These are phyloP conservation scores for Megastigmus dorsalis DNA, from an alignment of 2,888 invertebrate genomes.

Conservation along the genomic window DNA sequence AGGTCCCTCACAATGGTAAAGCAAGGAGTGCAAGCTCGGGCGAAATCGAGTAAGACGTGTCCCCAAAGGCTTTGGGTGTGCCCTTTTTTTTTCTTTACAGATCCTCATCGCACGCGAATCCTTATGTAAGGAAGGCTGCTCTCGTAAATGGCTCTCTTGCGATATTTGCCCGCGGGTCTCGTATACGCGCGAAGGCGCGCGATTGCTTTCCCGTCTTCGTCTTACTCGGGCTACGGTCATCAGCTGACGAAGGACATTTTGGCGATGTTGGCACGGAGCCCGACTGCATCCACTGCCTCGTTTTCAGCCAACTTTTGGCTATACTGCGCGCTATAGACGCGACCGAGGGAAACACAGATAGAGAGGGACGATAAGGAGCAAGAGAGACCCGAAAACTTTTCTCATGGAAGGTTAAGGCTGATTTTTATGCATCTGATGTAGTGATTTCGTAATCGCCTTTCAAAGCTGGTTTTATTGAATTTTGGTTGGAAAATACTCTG, in stretches of 20 bases:
- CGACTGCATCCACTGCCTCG: constrained; percentile 46
- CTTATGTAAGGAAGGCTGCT: constrained; percentile 16
- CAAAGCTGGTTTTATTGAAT: constrained; percentile 44
- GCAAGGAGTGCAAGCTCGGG: too few species aligned
- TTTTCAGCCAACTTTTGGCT: constrained; percentile 39
- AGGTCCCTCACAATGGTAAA: too few species aligned
- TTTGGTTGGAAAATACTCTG: constrained; percentile 14
- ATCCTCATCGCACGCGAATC: constrained; percentile 21
- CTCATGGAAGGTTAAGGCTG: constrained; percentile 43
- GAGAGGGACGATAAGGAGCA: constrained; percentile 3
- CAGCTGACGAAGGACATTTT: constrained; percentile 52
- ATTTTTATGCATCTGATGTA: constrained; percentile 51
- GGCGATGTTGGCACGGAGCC: constrained; percentile 45
- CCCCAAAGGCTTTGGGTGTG: too few species aligned
- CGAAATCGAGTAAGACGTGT: too few species aligned
- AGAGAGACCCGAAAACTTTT: constrained; percentile 38
- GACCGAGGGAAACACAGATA: neutral
- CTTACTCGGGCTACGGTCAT: constrained; percentile 33
- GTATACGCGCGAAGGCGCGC: neutral
- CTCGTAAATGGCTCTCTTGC: constrained; percentile 9
- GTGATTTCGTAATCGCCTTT: constrained; percentile 42
- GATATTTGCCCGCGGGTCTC: constrained; percentile 18
- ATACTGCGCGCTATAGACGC: too few species aligned
- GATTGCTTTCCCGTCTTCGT: constrained; percentile 37
- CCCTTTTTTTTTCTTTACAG: too few species aligned